Evolutionary conservation across 2,888 invertebrate genomes (phyloP), one percentile per base, ranked within the genome.

Genomic region (Epirrhoe alternata): DNA sequence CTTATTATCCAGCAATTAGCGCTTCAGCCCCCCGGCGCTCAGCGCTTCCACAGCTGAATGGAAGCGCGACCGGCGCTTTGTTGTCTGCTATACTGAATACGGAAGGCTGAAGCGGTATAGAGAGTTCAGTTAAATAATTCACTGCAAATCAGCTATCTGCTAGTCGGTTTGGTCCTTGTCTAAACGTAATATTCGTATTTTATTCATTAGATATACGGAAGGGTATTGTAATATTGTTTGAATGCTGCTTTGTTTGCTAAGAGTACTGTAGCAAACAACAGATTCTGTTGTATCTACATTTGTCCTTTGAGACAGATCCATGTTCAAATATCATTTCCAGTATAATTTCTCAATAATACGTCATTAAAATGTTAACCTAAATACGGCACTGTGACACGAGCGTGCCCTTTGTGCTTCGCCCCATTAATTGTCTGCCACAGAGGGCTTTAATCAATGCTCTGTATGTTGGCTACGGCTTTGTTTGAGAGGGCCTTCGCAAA

Each of bases 1-100:
- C 73, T 74, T 76, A 76, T 77, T 79, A 78, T 74, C 69, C 73
- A 75, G 74, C 78, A 78, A 84, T 85, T 84, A 84, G 78, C 71
- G 79, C 77, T 78, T 71, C 64, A 72, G 74, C 69, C 71, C 63
- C 69, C 38, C 59, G 66, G 66, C 73, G 69, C 75, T 74, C 72
- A 76, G 68, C 76, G 61, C 59, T 67, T 49, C 65, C 49, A 33
- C 68, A 64, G 73, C 59, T 72, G 74, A 76, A 82, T 80, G 81
- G 81, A 80, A 77, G 76, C 65, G 62, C 69, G 73, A 67, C 68
- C 17, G 66, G 59, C 64, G 59, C 74, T 74, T 70, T 71, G 66
- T 60, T 73, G 62, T 49, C 24, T 54, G 30, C 53, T 17, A 35
- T 24, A 42, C 17, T 38, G 33, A 52, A 65, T 66, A 64, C 38